Base-by-base conservation (phyloP, 2,797 vertebrate species). In the Myotis pilosus region DNA sequence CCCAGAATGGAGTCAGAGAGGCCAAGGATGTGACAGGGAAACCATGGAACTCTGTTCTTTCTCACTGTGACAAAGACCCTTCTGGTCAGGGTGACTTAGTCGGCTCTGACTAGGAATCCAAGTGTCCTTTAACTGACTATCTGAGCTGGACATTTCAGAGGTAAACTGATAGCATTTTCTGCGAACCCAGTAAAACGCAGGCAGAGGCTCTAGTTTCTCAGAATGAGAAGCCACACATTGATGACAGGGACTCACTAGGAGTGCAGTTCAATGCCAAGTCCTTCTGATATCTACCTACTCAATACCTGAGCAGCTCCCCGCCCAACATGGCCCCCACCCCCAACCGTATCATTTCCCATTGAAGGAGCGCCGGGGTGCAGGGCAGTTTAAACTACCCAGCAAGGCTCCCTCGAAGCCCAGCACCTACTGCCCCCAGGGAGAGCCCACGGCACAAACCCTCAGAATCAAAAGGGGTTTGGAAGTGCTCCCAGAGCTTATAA, bases 141-240 rank as follows among this genome's bases (percentile, higher is more conserved):
- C 41, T 1, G 1, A 69, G 89, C 1, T 30, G 49, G 51, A n/a
- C 64, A 7, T 10, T 49, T 71, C 95, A n/a, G 94, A 96, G 71
- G 95, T 81, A 74, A 91, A 84, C 38, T 6, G 88, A 89, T 8
- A 36, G 66, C 62, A 5, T 13, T n/a, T 71, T 36, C 0, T 4
- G 19, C 4, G 17, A 25, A 87, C 91, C 94, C 60, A 71, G 88
- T 94, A 94, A 95, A 94, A 96, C 83, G 83, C 88, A 75, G 94
- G 93, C 72, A 71, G 60, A 36, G 38, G 51, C 85, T 79, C 28
- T n/a, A 41, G 51, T 60, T 72, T 82, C 94, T 86, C 81, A 23
- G 69, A 75, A 28, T 0, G 20, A 75, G 75, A 87, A 76, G 68
- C 0, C 72, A 55, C 66, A 90, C 62, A 28, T 0, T 30, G 66